These are phyloP conservation scores for Trissolcus basalis DNA, from an alignment of 1,140 invertebrate genomes.

Conservation along the genomic window DNA sequence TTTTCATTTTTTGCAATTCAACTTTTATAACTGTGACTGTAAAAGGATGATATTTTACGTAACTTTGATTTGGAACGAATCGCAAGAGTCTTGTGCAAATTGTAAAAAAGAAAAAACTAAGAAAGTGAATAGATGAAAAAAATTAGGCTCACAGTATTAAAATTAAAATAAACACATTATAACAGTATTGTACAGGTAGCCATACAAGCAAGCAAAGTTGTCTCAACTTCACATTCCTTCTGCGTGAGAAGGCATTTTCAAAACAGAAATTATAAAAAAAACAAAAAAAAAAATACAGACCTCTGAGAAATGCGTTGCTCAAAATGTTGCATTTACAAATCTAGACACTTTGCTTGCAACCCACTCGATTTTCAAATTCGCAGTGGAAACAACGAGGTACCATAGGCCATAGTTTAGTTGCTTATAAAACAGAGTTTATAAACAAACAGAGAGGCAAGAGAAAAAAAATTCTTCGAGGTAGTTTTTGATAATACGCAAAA, in stretches of 20 bases:
- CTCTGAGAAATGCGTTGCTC: conserved; percentile 6
- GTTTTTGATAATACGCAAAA: conserved; percentile 51
- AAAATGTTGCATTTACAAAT: conserved; percentile 30
- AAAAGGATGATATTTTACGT: too few relatives aligned
- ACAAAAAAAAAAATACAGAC: too few relatives aligned
- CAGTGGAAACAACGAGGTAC: conserved; percentile 24
- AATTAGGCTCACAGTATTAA: conserved; percentile 42
- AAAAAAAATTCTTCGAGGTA: conserved; percentile 30
- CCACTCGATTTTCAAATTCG: background rate
- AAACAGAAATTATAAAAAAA: background rate
- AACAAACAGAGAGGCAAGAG: background rate
- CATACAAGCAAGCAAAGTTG: conserved; percentile 33
- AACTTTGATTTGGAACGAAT: too few relatives aligned
- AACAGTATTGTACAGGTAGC: conserved; percentile 45
- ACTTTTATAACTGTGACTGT: too few relatives aligned
- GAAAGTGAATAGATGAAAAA: background rate
- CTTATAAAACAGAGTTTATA: conserved; percentile 37
- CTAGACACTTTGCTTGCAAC: conserved; percentile 33
- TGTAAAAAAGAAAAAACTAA: background rate
- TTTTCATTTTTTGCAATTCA: too few relatives aligned
- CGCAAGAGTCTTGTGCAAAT: too few relatives aligned
- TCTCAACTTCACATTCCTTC: conserved; percentile 5
- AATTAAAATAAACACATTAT: conserved; percentile 29
- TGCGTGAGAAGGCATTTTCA: background rate
- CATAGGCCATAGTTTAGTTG: conserved; percentile 43